Conservation (phyloP, 2,113 vertebrate species). For the Myocastor coypus region DNA sequence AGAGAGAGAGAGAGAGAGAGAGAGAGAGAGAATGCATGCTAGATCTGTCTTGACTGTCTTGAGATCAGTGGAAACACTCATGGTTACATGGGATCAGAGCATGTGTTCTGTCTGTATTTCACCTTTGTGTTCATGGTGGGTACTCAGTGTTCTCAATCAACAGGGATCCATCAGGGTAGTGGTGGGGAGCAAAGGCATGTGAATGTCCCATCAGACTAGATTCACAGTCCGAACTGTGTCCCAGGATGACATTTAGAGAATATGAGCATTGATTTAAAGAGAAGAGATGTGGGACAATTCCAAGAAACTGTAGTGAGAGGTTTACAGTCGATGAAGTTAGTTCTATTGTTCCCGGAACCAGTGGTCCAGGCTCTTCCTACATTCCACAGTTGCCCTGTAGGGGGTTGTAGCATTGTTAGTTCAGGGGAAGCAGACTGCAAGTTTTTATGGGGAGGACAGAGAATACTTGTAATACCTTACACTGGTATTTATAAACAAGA, state of each 20-base stretch:
- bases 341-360: not conserved
- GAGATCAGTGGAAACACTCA: not conserved
- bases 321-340: not conserved
- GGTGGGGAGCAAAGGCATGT: not conserved
- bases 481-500: conserved; percentile 30
- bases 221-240: not conserved
- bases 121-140: not conserved
- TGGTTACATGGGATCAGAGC: not conserved
- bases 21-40: not conserved
- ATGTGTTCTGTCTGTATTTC: not conserved
- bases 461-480: not conserved
- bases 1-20: no score
- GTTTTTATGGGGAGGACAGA: not conserved
- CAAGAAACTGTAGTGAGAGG: conserved; percentile 28
- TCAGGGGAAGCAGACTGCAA: not conserved
- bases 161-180: not conserved
- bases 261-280: not conserved
- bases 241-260: not conserved
- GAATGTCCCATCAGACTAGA: not conserved
- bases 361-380: not conserved
- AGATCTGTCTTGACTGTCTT: conserved; percentile 37
- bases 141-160: not conserved
- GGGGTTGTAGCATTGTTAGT: not conserved
- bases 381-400: not conserved
- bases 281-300: not conserved